Conservation (phyloP, 2,888 invertebrate species). For the Amphipoea oculea region DNA sequence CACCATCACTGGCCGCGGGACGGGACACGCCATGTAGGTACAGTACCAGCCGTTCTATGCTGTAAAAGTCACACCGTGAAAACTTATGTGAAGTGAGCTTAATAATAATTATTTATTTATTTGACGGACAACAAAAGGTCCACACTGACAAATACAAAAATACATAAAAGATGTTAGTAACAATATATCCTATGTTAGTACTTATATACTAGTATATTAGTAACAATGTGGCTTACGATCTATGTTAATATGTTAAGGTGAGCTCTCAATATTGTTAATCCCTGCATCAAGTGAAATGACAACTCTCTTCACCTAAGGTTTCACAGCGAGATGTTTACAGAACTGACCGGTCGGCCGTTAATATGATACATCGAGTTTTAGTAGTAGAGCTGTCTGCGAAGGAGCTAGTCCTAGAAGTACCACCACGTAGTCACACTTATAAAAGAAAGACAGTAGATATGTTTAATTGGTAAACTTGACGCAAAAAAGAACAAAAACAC, state of each 20-base stretch:
- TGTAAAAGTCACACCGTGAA: not conserved
- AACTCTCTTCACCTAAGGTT: not conserved
- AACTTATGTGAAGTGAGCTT: not conserved
- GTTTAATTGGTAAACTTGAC: no score
- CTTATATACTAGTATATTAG: no score
- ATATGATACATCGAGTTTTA: not conserved
- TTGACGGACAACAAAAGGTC: no score
- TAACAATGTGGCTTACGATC: no score
- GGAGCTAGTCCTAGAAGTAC: not conserved
- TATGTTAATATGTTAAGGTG: not conserved
- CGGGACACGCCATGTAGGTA: constrained; percentile 16
- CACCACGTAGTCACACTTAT: no score
- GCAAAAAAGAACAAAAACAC: no score
- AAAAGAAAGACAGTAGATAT: no score
- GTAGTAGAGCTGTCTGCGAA: not conserved
- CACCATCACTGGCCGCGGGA: constrained; percentile 59
- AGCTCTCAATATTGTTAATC: not conserved
- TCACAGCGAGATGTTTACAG: not conserved
- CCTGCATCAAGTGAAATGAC: not conserved
- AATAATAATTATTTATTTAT: no score
- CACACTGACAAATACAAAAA: no score
- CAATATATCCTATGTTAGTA: no score
- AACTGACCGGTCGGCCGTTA: not conserved
- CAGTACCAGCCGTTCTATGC: not conserved
- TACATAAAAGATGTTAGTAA: no score